Base-by-base conservation (phyloP, 2,797 vertebrate genomes). In the Valencia hispanica region DNA sequence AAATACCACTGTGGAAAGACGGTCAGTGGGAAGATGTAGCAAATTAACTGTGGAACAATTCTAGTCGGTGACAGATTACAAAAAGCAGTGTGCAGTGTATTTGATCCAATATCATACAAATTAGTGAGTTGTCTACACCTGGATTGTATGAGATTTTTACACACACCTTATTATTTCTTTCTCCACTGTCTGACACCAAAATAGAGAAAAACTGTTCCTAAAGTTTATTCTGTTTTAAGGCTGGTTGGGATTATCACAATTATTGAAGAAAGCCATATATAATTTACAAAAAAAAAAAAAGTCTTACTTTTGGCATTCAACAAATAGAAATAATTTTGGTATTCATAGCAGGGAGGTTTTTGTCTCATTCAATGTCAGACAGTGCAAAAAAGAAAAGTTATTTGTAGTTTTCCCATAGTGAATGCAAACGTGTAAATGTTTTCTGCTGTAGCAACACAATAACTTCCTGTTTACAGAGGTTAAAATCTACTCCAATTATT, bases 1-100 rank as follows among this genome's bases (percentile, higher is more conserved):
- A 88, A 90, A 91, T 79, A 89, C 79, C 74, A 32, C 83, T 76
- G 84, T 84, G 86, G 83, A 34, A 79, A 53, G 39, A 17, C 77
- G 70, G 79, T 80, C 84, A 85, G 74, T 51, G 41, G 68, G 59
- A 6, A 65, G 72, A 84, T 0, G 61, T 39, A 73, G 51, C 69
- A 83, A 65, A 65, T 65, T 36, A 39, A 22, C 34, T 39, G 61
- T 65, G 36, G 61, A 9, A 39, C 61, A 65, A 65, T 39, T 2
- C 63, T 78, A 72, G 76, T 75, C 81, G 74, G 79, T 73, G 68
- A 84, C 79, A 65, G 63, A 77, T 72, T 22, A 74, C 14, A 45
- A 18, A 36, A 61, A 34, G 59, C n/a, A 32, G n/a, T 66, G 71
- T 65, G 34, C 41, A 71, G 45, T 55, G 59, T 11, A 30, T 66